Conservation (phyloP, 2,797 vertebrate genomes). For the Pempheris klunzingeri region DNA sequence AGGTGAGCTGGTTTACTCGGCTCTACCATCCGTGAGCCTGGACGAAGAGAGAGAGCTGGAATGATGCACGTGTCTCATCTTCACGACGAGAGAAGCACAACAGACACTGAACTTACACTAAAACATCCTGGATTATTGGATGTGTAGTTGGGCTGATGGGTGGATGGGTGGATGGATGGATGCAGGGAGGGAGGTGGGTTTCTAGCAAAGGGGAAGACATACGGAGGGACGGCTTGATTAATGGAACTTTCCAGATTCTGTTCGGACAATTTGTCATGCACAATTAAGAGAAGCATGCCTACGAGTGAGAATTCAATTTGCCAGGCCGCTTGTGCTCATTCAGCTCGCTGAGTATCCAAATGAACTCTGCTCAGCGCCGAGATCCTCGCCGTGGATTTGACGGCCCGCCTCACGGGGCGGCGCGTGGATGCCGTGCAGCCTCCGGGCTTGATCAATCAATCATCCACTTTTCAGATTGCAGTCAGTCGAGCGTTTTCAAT, state of each 20-base stretch:
- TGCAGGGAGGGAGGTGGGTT: too few relatives aligned
- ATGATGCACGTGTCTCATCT: constrained; percentile 16
- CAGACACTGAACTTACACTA: background rate
- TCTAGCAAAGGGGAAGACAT: background rate
- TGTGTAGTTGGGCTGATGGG: background rate
- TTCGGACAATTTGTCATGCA: constrained; percentile 32
- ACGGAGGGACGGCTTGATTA: constrained; percentile 13
- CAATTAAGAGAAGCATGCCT: constrained; percentile 38
- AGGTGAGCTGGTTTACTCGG: background rate
- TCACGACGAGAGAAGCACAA: background rate
- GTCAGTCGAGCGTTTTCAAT: constrained; percentile 44
- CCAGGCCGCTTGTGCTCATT: constrained; percentile 45
- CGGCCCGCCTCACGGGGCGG: background rate
- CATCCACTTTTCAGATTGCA: constrained; percentile 42
- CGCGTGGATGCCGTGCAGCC: background rate
- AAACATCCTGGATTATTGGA: background rate
- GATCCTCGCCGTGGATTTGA: background rate
- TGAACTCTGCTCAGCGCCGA: constrained; percentile 15
- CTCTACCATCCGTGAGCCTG: background rate
- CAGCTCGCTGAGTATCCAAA: constrained; percentile 25
- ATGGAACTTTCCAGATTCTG: constrained; percentile 10
- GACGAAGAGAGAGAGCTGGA: background rate
- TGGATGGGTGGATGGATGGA: background rate
- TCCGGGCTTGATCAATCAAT: constrained; percentile 58
- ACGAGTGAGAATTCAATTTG: constrained; percentile 44